These are phyloP conservation scores for Drosophila subpulchrella DNA, from an alignment of 1,140 invertebrate genomes.

Conservation along the genomic window DNA sequence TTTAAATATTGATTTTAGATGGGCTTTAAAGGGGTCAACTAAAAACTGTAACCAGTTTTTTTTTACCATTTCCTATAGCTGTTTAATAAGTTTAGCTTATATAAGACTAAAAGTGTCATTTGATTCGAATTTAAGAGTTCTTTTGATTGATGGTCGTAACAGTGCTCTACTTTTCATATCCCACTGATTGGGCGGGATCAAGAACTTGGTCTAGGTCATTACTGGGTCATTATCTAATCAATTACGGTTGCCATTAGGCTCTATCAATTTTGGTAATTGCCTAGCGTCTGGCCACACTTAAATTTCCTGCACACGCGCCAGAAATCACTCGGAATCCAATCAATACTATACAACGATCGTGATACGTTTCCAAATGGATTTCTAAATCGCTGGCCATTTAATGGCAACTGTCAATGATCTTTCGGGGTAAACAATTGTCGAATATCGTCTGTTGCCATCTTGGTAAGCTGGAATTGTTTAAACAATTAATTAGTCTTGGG, in stretches of 20 bases:
- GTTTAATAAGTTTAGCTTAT: neutral
- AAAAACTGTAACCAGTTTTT: neutral
- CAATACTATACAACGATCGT: conserved; percentile 31
- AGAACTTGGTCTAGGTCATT: conserved; percentile 59
- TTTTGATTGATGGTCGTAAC: conserved; percentile 18
- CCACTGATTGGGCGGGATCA: neutral
- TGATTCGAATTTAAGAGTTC: conserved; percentile 1
- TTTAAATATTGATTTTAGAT: conserved; percentile 59
- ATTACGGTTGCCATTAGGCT: conserved; percentile 19
- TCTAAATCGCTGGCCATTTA: conserved; percentile 41
- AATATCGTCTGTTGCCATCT: conserved; percentile 33
- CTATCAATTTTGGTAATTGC: conserved; percentile 21
- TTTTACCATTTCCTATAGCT: neutral
- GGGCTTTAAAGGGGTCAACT: conserved; percentile 4
- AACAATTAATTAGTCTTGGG: conserved; percentile 74
- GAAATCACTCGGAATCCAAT: conserved; percentile 37
- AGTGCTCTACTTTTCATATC: conserved; percentile 5
- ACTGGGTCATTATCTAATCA: conserved; percentile 57
- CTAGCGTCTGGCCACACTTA: conserved; percentile 6
- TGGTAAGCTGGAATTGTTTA: conserved; percentile 59
- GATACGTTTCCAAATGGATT: conserved; percentile 36
- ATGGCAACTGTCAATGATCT: conserved; percentile 56
- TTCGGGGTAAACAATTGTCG: conserved; percentile 32
- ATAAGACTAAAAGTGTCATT: neutral
- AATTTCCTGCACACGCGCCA: conserved; percentile 36